Conservation (phyloP, 2,888 invertebrate species). For the Ephialtes manifestator region DNA sequence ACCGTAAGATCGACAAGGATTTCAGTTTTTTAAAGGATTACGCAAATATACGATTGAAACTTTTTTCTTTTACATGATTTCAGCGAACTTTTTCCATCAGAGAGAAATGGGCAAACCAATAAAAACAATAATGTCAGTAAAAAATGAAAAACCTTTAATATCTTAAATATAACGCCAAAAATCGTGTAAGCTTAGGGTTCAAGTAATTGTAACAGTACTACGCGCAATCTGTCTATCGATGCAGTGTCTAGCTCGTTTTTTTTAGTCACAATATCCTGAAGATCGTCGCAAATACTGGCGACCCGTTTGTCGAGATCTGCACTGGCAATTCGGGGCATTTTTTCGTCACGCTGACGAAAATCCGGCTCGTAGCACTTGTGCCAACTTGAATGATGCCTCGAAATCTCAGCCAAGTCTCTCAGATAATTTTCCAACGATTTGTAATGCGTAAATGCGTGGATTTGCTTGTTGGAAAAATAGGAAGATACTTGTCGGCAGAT, state of each 20-base stretch:
- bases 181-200: slow-evolving; percentile 12
- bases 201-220: slow-evolving; percentile 57
- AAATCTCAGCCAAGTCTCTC: slow-evolving; percentile 58
- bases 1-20: too few relatives aligned
- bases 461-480: slow-evolving; percentile 75
- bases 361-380: slow-evolving; percentile 76
- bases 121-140: not conserved
- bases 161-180: not conserved
- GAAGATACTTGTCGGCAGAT: slow-evolving; percentile 76
- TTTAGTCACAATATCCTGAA: slow-evolving; percentile 71
- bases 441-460: slow-evolving; percentile 70
- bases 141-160: not conserved
- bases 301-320: slow-evolving; percentile 71
- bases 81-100: not conserved
- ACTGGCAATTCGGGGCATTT: slow-evolving; percentile 66
- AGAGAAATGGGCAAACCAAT: not conserved
- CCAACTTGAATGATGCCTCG: not conserved
- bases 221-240: slow-evolving; percentile 70
- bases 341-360: slow-evolving; percentile 71
- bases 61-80: not conserved
- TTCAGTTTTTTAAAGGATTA: too few relatives aligned
- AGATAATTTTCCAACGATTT: slow-evolving; percentile 71
- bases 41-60: too few relatives aligned
- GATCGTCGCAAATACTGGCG: slow-evolving; percentile 74
- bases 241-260: slow-evolving; percentile 69